Evolutionary conservation across 1,140 invertebrate species (phyloP).

Genomic region (Sitodiplosis mosellana): DNA sequence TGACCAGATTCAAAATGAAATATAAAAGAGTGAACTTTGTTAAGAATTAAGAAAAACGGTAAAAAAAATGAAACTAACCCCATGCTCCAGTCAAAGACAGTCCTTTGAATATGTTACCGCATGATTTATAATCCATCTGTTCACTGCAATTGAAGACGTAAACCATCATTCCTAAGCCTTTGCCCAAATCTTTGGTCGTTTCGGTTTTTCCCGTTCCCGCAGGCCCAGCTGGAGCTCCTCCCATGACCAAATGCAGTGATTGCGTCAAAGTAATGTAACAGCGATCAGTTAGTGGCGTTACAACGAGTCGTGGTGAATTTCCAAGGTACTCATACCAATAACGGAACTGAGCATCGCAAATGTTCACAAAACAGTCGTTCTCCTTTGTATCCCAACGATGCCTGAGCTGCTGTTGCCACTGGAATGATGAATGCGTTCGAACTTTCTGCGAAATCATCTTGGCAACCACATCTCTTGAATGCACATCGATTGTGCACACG

Average conservation of each 20-base stretch:
- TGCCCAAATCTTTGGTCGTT: constrained; percentile 82
- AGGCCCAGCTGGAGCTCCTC: constrained; percentile 77
- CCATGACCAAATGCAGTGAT: constrained; percentile 76
- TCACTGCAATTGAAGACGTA: constrained; percentile 94
- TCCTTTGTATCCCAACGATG: constrained; percentile 71
- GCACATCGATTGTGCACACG: constrained; percentile 86
- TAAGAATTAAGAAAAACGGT: no score
- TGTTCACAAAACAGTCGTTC: constrained; percentile 78
- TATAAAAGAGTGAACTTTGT: no score
- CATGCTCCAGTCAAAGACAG: constrained; percentile 83
- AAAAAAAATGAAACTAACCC: constrained; percentile 95
- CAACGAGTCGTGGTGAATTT: constrained; percentile 69
- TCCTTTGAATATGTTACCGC: constrained; percentile 79
- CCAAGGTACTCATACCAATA: constrained; percentile 94
- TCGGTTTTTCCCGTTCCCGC: constrained; percentile 81
- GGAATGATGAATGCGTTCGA: constrained; percentile 63
- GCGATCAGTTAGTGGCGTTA: constrained; percentile 74
- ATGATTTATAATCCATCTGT: constrained; percentile 91
- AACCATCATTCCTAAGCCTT: constrained; percentile 81
- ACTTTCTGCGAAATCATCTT: constrained; percentile 69
- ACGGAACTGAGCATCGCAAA: constrained; percentile 77
- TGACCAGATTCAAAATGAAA: no score
- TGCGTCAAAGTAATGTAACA: constrained; percentile 85
- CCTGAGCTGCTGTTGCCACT: constrained; percentile 80
- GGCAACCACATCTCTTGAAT: constrained; percentile 71